A percentile compares a stretch with the other conserved stretches of the same genome.
Conservation (phyloP, 2,113 vertebrate species). For the Dunckerocampus dactyliophorus region DNA sequence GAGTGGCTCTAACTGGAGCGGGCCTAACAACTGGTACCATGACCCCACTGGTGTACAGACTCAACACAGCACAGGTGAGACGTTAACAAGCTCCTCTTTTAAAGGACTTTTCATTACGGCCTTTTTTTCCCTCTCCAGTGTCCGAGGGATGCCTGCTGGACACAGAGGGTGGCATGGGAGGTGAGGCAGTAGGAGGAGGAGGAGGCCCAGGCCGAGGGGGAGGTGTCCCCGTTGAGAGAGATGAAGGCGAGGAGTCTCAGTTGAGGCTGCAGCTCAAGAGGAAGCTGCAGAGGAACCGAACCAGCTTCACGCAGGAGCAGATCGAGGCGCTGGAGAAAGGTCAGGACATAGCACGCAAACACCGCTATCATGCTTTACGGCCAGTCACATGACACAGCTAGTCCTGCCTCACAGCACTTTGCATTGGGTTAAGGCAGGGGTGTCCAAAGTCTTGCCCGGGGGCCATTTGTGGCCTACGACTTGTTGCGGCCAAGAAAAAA, state of each 20-base stretch:
- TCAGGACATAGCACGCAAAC: conserved; percentile 53
- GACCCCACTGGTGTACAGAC: conserved; percentile 70
- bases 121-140: conserved; percentile 49
- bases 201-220: conserved; percentile 52
- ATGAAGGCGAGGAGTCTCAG: conserved; percentile 79
- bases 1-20: conserved; percentile 76
- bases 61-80: conserved; percentile 73
- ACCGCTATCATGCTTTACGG: conserved; percentile 15
- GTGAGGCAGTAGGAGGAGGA: conserved; percentile 52
- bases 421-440: neutral
- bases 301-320: conserved; percentile 84
- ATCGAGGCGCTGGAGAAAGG: conserved; percentile 86
- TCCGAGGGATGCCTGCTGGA: conserved; percentile 76
- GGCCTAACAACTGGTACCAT: conserved; percentile 81
- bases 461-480: too few relatives aligned
- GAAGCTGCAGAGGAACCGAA: conserved; percentile 83
- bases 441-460: too few relatives aligned
- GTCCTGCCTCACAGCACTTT: neutral
- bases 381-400: conserved; percentile 18
- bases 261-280: conserved; percentile 83
- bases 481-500: too few relatives aligned
- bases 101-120: conserved; percentile 5
- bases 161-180: conserved; percentile 68
- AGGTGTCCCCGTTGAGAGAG: conserved; percentile 65
- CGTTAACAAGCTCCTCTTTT: neutral